Conservation (phyloP, 2,888 invertebrate genomes). For the Drosophila suboccidentalis region DNA sequence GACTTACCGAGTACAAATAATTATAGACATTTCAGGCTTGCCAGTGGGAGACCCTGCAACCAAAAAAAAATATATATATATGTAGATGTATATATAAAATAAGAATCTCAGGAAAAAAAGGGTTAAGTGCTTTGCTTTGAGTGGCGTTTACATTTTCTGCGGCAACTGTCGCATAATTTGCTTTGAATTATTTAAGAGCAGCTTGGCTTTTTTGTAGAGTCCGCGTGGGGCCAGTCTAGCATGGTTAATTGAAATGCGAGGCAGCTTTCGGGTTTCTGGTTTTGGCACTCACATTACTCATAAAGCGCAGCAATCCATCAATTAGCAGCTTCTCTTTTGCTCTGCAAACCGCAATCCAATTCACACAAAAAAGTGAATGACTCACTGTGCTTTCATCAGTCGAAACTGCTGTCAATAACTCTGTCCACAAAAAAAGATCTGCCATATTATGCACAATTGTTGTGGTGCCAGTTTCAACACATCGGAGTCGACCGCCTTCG, state of each 20-base stretch:
- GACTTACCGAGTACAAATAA: conserved; percentile 80
- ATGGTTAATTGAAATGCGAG: conserved; percentile 69
- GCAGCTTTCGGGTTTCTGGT: conserved; percentile 40
- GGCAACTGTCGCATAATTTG: conserved; percentile 77
- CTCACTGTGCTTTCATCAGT: conserved; percentile 66
- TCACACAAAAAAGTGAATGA: conserved; percentile 48
- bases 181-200: conserved; percentile 75
- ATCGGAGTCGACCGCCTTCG: conserved; percentile 18
- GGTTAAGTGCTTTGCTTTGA: conserved; percentile 74
- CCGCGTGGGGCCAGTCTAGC: conserved; percentile 41
- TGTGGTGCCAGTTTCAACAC: conserved; percentile 52
- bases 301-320: conserved; percentile 69
- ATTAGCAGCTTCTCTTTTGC: conserved; percentile 65
- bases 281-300: conserved; percentile 59
- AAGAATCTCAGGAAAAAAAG: conserved; percentile 52
- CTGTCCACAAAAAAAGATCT: conserved; percentile 55
- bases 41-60: conserved; percentile 22
- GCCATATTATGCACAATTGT: conserved; percentile 57
- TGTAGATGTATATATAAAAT: neutral
- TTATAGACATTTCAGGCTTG: conserved; percentile 68
- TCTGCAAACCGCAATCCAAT: conserved; percentile 42
- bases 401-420: conserved; percentile 72
- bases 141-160: conserved; percentile 68
- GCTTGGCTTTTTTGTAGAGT: conserved; percentile 18
- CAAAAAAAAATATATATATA: neutral